These are phyloP conservation scores for Esox masquinongy DNA, from an alignment of 2,797 vertebrate genomes.

Conservation along the genomic window DNA sequence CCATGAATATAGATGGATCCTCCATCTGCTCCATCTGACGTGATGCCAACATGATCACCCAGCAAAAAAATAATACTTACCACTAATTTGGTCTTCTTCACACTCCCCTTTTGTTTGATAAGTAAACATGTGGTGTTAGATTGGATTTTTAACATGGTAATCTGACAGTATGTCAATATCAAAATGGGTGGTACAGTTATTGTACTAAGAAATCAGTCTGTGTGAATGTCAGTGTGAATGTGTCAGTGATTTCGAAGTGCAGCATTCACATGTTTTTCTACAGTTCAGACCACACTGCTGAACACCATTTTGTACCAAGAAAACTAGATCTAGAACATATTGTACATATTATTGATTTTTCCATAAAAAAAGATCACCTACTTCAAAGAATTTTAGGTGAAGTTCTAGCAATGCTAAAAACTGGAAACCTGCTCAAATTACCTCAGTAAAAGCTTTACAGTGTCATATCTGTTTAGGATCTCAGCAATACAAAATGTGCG, in stretches of 20 bases:
- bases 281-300: not conserved
- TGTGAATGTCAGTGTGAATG: not conserved
- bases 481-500: not conserved
- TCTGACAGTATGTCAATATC: not conserved
- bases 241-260: not conserved
- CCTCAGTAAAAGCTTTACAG: not conserved
- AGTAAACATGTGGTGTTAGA: constrained; percentile 43
- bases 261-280: not conserved
- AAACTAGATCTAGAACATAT: not conserved
- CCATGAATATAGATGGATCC: constrained; percentile 46
- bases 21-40: constrained; percentile 66
- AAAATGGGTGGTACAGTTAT: not conserved
- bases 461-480: not conserved
- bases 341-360: not conserved
- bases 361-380: not conserved
- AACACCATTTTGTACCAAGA: not conserved
- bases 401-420: not conserved
- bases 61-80: constrained; percentile 37
- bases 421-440: not conserved
- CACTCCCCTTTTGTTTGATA: constrained; percentile 61
- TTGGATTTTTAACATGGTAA: not conserved
- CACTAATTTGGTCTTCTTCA: constrained; percentile 42
- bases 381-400: not conserved
- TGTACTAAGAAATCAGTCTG: too few relatives aligned
- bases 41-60: constrained; percentile 53